A percentile compares a stretch with the other conserved stretches of the same genome.
phyloP scores from a whole-genome alignment of 2,797 vertebrate species.

The Amniataba percoides region DNA sequence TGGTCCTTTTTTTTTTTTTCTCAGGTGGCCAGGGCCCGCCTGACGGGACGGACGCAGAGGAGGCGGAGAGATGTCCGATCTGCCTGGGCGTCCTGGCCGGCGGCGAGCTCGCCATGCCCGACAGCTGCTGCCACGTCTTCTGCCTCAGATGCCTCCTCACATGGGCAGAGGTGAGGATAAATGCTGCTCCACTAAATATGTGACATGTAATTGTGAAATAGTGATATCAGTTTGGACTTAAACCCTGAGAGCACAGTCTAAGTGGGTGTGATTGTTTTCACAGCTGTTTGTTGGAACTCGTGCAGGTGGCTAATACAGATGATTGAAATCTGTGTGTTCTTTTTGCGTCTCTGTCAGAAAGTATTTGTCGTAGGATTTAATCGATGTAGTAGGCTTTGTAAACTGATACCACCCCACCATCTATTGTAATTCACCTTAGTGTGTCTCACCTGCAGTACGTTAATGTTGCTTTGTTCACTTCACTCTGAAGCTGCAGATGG shows the following conservation, averaged over 20 bases:
- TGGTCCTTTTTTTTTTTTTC: too few species aligned
- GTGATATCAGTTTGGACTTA: not conserved
- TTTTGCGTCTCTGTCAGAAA: not conserved
- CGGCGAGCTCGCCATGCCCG: conserved; percentile 91
- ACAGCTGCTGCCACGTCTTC: conserved; percentile 94
- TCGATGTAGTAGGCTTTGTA: too few species aligned
- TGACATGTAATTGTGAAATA: not conserved
- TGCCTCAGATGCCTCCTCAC: conserved; percentile 95
- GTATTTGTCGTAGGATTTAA: too few species aligned
- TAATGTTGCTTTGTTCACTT: conserved; percentile 11
- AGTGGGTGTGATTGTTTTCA: not conserved
- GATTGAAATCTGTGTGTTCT: not conserved
- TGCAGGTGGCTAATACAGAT: not conserved
- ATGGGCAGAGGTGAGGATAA: conserved; percentile 93
- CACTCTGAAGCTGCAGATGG: conserved; percentile 83
- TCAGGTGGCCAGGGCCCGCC: conserved; percentile 77
- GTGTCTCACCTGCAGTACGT: not conserved
- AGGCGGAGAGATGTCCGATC: conserved; percentile 92
- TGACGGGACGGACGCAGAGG: conserved; percentile 79
- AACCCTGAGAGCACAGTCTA: not conserved
- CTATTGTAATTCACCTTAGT: not conserved
- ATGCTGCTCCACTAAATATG: not conserved
- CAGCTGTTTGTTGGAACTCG: not conserved
- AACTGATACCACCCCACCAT: not conserved
- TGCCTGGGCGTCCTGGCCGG: conserved; percentile 90